Evolutionary conservation across 2,113 vertebrate species (phyloP).

Genomic region (Ameiurus melas): DNA sequence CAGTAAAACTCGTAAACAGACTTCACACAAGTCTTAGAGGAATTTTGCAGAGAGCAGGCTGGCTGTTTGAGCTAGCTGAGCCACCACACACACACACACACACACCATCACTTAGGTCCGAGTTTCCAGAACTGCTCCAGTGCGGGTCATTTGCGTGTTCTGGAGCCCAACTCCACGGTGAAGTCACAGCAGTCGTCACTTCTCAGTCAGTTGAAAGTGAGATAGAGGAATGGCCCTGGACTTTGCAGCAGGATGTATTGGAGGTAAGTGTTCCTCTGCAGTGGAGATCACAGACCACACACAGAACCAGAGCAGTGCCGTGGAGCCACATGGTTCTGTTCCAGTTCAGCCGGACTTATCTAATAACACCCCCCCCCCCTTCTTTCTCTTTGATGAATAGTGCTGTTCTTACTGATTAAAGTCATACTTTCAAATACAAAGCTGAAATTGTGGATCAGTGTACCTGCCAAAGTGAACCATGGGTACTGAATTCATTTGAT

Average conservation of each 20-base stretch:
- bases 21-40: not conserved
- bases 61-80: conserved; percentile 8
- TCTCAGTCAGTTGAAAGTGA: not conserved
- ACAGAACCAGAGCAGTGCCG: too few species aligned
- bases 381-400: not conserved
- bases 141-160: not conserved
- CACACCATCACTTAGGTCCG: not conserved
- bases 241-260: conserved; percentile 72
- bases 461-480: not conserved
- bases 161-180: not conserved
- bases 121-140: not conserved
- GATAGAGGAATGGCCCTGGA: conserved; percentile 70
- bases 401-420: not conserved
- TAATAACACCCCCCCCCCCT: not conserved
- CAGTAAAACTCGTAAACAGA: not conserved
- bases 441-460: not conserved
- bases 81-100: not conserved
- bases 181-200: not conserved
- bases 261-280: conserved; percentile 64
- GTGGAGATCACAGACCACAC: not conserved
- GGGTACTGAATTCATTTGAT: not conserved
- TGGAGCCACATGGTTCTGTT: not conserved
- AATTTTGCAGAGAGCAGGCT: not conserved
- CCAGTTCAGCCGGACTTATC: not conserved
- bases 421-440: not conserved